Evolutionary conservation across 2,797 vertebrate genomes (phyloP).

Genomic region (Arnoldichthys spilopterus): DNA sequence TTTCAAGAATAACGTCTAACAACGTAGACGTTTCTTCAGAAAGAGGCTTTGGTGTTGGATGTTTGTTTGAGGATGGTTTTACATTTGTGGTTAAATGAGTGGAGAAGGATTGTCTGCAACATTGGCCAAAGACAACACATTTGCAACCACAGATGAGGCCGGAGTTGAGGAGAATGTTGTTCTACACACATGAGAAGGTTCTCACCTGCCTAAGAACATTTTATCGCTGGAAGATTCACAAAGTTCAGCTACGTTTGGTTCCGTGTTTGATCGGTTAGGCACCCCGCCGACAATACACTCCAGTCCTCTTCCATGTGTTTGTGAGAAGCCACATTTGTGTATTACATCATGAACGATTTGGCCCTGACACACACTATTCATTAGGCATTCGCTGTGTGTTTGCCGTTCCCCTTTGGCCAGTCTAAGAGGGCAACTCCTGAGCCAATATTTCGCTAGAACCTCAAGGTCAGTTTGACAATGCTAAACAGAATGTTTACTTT

Average conservation of each 20-base stretch:
- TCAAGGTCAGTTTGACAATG: conserved; percentile 46
- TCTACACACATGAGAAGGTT: conserved; percentile 30
- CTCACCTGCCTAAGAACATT: conserved; percentile 41
- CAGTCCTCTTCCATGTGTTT: conserved; percentile 29
- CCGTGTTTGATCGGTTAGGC: neutral
- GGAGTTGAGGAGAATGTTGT: conserved; percentile 29
- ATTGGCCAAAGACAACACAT: conserved; percentile 39
- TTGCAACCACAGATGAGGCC: conserved; percentile 29
- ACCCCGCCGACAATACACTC: neutral
- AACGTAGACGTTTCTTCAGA: conserved; percentile 23
- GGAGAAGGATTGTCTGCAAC: conserved; percentile 29
- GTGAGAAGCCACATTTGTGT: conserved; percentile 30
- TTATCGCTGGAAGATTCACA: conserved; percentile 19
- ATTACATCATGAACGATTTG: conserved; percentile 59
- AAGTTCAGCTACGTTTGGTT: conserved; percentile 31
- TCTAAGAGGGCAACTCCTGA: conserved; percentile 61
- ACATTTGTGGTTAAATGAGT: conserved; percentile 30
- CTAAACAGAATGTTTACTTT: conserved; percentile 43
- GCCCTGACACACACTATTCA: conserved; percentile 50
- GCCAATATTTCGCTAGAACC: conserved; percentile 71
- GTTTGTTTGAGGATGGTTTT: conserved; percentile 34
- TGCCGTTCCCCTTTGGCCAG: conserved; percentile 60
- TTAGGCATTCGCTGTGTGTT: conserved; percentile 58
- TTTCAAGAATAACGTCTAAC: conserved; percentile 23
- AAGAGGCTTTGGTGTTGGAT: conserved; percentile 32